Conservation (phyloP, 2,797 vertebrate genomes). For the Apodemus agrarius region DNA sequence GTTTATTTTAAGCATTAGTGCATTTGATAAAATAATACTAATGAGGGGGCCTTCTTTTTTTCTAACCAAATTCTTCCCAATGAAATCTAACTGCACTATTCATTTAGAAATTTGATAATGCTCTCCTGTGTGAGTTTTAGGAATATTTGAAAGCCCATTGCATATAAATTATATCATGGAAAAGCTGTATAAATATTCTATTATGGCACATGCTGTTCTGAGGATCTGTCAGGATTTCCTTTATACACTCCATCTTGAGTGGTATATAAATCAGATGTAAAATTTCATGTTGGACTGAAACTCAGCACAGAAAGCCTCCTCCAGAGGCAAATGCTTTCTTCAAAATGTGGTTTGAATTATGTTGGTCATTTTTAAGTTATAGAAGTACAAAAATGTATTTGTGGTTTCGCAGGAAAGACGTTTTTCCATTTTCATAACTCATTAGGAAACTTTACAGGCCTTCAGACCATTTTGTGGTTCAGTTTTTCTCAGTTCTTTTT, state of each 20-base stretch:
- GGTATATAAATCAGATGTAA: conserved; percentile 78
- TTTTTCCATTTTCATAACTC: conserved; percentile 78
- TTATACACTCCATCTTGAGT: conserved; percentile 79
- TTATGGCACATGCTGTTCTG: conserved; percentile 75
- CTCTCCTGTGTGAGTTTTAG: conserved; percentile 78
- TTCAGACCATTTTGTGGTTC: conserved; percentile 76
- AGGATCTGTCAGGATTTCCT: conserved; percentile 74
- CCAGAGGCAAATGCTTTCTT: conserved; percentile 71
- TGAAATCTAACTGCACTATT: conserved; percentile 79
- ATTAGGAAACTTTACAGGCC: conserved; percentile 68
- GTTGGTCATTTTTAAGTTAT: conserved; percentile 72
- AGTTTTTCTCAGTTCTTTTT: conserved; percentile 72
- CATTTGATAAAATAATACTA: conserved; percentile 64
- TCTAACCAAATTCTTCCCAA: conserved; percentile 65
- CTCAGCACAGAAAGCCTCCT: conserved; percentile 69
- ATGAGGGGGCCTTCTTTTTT: conserved; percentile 60
- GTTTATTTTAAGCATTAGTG: conserved; percentile 65
- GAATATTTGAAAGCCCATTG: conserved; percentile 77
- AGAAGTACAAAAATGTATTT: conserved; percentile 76
- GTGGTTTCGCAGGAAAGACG: conserved; percentile 72
- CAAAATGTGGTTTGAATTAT: conserved; percentile 75
- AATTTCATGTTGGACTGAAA: conserved; percentile 77
- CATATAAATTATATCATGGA: conserved; percentile 81
- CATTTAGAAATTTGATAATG: conserved; percentile 82
- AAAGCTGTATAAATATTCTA: conserved; percentile 82